Conservation (phyloP, 2,113 vertebrate species). For the Chrysochloris asiatica region DNA sequence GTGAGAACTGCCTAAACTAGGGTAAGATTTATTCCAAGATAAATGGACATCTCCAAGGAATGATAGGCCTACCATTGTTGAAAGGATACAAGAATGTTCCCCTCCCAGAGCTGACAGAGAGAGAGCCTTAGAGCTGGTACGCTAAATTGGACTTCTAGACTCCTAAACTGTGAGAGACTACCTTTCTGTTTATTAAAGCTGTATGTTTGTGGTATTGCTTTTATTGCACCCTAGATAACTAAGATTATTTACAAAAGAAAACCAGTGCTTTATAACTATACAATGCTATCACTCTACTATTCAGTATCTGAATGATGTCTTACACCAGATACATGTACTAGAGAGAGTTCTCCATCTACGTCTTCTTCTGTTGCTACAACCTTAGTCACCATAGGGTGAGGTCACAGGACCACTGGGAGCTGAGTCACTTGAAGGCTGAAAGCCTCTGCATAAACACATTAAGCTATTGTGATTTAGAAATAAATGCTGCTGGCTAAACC, state of each 20-base stretch:
- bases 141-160: no score
- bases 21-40: no score
- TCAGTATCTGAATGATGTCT: not conserved
- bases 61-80: no score
- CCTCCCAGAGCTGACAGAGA: no score
- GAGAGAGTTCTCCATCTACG: not conserved
- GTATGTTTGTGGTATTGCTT: no score
- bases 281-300: not conserved
- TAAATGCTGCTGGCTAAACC: not conserved
- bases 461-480: not conserved
- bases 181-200: no score
- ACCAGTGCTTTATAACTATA: not conserved
- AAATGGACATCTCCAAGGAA: no score
- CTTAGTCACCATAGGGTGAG: not conserved
- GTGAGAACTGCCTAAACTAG: no score
- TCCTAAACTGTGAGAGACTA: no score
- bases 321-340: not conserved
- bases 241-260: not conserved
- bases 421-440: not conserved
- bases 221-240: no score
- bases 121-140: no score
- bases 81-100: no score
- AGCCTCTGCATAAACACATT: not conserved
- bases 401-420: not conserved
- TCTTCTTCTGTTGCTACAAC: not conserved